phyloP scores from a whole-genome alignment of 2,888 invertebrate species.

The Xanthia icteritia region DNA sequence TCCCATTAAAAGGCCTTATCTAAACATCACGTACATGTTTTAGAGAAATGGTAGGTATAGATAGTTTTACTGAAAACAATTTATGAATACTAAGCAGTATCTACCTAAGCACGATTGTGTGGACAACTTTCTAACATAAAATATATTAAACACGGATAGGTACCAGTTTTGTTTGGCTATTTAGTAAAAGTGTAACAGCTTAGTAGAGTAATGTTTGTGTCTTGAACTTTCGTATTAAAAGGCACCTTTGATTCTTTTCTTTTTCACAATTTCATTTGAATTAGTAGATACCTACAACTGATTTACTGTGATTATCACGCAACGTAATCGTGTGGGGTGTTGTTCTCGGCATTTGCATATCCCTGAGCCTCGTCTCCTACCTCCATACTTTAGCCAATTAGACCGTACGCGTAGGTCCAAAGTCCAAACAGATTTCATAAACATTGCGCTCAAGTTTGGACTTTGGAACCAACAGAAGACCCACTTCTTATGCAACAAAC shows the following conservation, averaged over 20 bases:
- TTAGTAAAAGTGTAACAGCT: slow-evolving; percentile 33
- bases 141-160: slow-evolving; percentile 38
- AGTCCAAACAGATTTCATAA: slow-evolving; percentile 34
- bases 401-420: not conserved
- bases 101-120: slow-evolving; percentile 27
- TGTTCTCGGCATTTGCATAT: not conserved
- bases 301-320: not conserved
- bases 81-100: slow-evolving; percentile 50
- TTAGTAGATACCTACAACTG: not conserved
- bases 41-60: slow-evolving; percentile 20
- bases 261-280: not conserved
- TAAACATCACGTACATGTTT: slow-evolving; percentile 51
- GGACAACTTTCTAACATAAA: slow-evolving; percentile 57
- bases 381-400: not conserved
- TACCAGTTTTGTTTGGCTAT: slow-evolving; percentile 39
- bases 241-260: not conserved
- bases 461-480: slow-evolving; percentile 11
- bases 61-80: slow-evolving; percentile 43
- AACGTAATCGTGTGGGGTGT: too few species aligned
- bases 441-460: slow-evolving; percentile 12
- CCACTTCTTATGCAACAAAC: slow-evolving; percentile 32
- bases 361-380: not conserved
- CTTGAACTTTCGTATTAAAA: not conserved
- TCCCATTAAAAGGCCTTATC: slow-evolving; percentile 12
- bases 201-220: not conserved